Percentiles rank a stretch among this genome's conserved stretches.
phyloP scores from a whole-genome alignment of 1,140 invertebrate species.

The Portunus trituberculatus region DNA sequence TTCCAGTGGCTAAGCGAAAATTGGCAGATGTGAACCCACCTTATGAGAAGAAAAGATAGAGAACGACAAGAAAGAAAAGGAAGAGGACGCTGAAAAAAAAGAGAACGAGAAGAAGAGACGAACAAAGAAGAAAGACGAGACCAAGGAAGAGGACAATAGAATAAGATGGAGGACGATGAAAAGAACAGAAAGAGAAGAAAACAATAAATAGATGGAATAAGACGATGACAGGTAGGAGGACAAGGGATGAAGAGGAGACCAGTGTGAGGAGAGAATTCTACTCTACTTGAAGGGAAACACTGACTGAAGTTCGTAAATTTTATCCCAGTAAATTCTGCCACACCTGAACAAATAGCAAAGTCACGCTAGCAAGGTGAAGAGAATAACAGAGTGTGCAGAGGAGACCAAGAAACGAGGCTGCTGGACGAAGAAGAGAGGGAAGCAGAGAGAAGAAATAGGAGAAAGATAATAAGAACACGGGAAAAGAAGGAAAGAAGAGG shows the following conservation, averaged over 20 bases:
- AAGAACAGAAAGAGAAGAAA: background rate
- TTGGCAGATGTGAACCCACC: background rate
- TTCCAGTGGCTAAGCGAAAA: no score
- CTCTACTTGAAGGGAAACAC: no score
- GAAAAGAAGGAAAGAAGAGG: background rate
- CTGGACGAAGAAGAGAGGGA: background rate
- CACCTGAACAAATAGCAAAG: no score
- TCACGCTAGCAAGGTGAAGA: no score
- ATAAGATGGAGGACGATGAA: background rate
- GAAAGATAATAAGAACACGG: no score
- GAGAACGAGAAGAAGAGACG: background rate
- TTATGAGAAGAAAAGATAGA: background rate
- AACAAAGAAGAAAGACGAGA: background rate
- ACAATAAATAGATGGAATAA: background rate
- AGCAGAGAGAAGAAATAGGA: background rate
- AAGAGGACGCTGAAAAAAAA: background rate
- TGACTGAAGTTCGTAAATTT: no score
- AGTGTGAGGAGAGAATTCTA: no score
- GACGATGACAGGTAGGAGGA: background rate
- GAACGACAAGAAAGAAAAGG: background rate
- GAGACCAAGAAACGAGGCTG: background rate
- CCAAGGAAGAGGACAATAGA: background rate
- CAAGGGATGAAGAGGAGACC: background rate
- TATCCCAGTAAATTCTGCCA: no score
- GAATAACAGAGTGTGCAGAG: no score